Conservation (phyloP, 1,140 invertebrate species). For the Ericerus pela region DNA sequence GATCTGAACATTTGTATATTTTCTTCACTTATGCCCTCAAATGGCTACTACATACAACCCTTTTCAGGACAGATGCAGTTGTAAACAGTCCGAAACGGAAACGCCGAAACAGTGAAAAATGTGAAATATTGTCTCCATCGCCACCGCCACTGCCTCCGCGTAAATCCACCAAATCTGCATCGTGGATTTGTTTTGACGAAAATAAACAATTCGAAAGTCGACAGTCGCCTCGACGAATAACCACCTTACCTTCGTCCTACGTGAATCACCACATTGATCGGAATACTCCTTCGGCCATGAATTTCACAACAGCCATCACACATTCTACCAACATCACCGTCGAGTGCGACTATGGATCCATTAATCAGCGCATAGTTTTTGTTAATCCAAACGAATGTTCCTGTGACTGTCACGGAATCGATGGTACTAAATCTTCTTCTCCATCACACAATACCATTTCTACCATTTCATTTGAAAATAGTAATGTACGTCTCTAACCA, state of each 20-base stretch:
- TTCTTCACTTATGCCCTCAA: background rate
- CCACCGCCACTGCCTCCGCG: constrained; percentile 37
- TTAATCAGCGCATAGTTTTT: constrained; percentile 41
- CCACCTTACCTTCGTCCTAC: constrained; percentile 44
- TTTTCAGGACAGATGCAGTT: constrained; percentile 13
- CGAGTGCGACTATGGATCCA: constrained; percentile 7
- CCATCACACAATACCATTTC: too few species aligned
- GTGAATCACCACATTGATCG: background rate
- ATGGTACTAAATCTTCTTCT: too few species aligned
- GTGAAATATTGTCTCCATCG: constrained; percentile 22
- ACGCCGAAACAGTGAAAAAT: too few species aligned
- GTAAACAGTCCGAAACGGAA: too few species aligned
- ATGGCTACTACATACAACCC: background rate
- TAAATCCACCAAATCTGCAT: constrained; percentile 32
- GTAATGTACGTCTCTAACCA: too few species aligned
- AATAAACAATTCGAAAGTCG: constrained; percentile 52
- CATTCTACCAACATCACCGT: constrained; percentile 22
- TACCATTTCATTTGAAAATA: too few species aligned
- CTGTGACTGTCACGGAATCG: constrained; percentile 65
- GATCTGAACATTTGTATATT: too few species aligned
- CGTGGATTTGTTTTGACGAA: constrained; percentile 75
- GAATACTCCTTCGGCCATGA: background rate
- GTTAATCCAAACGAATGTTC: constrained; percentile 68
- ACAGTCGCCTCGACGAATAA: constrained; percentile 60
- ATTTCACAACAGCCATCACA: too few species aligned